These are phyloP conservation scores for Melinaea menophilus DNA, from an alignment of 2,888 invertebrate species.

Conservation along the genomic window DNA sequence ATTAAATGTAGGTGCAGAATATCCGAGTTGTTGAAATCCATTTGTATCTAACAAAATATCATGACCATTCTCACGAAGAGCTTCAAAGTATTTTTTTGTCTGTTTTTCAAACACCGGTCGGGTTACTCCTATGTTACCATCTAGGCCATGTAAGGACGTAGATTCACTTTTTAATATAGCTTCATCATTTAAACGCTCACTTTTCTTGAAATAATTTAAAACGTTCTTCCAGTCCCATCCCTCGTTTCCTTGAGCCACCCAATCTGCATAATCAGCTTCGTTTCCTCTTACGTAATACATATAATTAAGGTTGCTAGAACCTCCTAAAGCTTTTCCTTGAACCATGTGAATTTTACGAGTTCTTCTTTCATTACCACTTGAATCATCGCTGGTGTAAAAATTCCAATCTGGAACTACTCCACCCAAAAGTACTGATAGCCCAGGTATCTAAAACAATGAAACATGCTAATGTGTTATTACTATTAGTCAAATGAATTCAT, in stretches of 20 bases:
- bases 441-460: constrained; percentile 46
- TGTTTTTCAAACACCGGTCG: constrained; percentile 48
- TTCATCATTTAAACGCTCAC: constrained; percentile 39
- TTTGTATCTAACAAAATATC: constrained; percentile 44
- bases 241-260: constrained; percentile 81
- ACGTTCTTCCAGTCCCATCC: constrained; percentile 52
- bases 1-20: constrained; percentile 40
- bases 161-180: constrained; percentile 42
- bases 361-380: constrained; percentile 45
- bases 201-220: constrained; percentile 49
- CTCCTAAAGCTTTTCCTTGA: constrained; percentile 82
- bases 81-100: constrained; percentile 51
- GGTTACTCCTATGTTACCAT: constrained; percentile 44
- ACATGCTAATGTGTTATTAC: neutral
- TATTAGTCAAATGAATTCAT: neutral
- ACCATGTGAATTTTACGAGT: constrained; percentile 55
- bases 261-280: constrained; percentile 79
- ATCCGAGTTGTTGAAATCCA: constrained; percentile 48
- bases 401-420: constrained; percentile 46
- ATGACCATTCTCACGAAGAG: constrained; percentile 47
- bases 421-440: constrained; percentile 42
- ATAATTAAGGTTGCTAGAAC: constrained; percentile 80
- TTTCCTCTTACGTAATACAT: constrained; percentile 83
- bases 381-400: constrained; percentile 45
- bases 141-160: constrained; percentile 42